Evolutionary conservation across 2,113 vertebrate species (phyloP).

Genomic region (Nymphicus hollandicus): DNA sequence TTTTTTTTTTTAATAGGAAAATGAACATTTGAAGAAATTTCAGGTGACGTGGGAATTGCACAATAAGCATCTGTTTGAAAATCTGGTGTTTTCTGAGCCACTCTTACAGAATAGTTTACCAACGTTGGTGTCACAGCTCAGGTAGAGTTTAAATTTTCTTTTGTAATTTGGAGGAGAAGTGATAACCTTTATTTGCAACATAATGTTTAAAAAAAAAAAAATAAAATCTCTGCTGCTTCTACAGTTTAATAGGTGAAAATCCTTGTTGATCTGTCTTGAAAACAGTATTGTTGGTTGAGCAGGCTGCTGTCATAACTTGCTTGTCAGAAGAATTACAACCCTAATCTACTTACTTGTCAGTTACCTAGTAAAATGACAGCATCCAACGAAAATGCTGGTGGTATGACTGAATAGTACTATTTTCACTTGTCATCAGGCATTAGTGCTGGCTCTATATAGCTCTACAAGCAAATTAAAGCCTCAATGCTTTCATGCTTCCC

Average conservation of each 20-base stretch:
- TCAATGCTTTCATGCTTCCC: background rate
- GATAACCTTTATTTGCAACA: background rate
- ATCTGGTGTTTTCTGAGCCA: conserved; percentile 95
- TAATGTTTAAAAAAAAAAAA: background rate
- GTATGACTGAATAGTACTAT: background rate
- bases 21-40: conserved; percentile 96
- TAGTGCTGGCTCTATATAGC: background rate
- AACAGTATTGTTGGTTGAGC: background rate
- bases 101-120: conserved; percentile 92
- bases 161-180: background rate
- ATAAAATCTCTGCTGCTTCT: background rate
- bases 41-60: conserved; percentile 98
- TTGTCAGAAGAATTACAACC: background rate
- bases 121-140: conserved; percentile 88
- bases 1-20: conserved; percentile 77
- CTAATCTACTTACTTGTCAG: background rate
- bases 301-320: background rate
- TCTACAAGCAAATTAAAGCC: background rate
- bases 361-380: background rate
- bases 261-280: background rate
- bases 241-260: background rate
- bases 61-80: conserved; percentile 98
- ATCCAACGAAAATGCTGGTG: background rate
- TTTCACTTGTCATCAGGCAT: background rate
- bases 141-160: conserved; percentile 70